Percentiles rank a stretch among this genome's conserved stretches.
Conservation (phyloP, 2,888 invertebrate genomes). For the Clepsis dumicolana region DNA sequence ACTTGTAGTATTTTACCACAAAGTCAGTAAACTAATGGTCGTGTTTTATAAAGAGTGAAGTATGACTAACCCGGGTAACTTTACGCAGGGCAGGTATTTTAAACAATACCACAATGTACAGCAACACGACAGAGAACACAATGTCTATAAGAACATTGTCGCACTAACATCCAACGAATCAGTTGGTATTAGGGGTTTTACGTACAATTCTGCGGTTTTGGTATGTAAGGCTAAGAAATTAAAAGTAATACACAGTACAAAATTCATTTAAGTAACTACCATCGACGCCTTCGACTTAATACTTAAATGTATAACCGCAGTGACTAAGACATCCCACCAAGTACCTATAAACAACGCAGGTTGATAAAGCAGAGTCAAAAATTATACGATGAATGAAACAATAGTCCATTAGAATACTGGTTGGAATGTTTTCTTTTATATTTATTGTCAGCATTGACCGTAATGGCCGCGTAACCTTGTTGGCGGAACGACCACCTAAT, state of each 20-base stretch:
- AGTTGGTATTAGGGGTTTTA: not conserved
- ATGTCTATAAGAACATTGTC: not conserved
- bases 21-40: not conserved
- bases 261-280: not conserved
- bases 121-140: not conserved
- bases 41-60: not conserved
- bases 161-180: not conserved
- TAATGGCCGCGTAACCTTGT: constrained; percentile 69
- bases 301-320: not conserved
- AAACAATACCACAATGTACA: not conserved
- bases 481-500: constrained; percentile 64
- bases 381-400: constrained; percentile 53
- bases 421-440: constrained; percentile 27
- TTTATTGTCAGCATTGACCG: constrained; percentile 47
- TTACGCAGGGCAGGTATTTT: not conserved
- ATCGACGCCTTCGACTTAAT: not conserved
- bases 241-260: not conserved
- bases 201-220: not conserved
- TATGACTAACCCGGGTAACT: not conserved
- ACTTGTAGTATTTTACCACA: not conserved
- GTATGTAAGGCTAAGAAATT: not conserved
- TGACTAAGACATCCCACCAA: constrained; percentile 27
- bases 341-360: not conserved
- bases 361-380: constrained; percentile 44
- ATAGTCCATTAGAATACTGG: constrained; percentile 48